Evolutionary conservation across 2,888 invertebrate species (phyloP).

Genomic region (Euplagia quadripunctaria): DNA sequence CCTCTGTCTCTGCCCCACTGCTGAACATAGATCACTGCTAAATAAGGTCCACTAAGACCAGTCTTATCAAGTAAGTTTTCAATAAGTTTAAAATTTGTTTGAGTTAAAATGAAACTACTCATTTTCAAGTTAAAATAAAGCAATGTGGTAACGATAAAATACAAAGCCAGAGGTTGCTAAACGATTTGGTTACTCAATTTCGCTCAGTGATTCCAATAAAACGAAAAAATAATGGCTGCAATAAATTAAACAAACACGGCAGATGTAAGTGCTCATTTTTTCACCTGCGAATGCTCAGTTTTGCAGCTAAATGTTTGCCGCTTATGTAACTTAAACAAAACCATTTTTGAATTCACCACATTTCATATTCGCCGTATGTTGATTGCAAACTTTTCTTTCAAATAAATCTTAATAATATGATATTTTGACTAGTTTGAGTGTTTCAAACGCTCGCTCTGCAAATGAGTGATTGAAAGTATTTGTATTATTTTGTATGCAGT

Average conservation of each 20-base stretch:
- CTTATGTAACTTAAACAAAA: constrained; percentile 58
- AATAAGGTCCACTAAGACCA: too few species aligned
- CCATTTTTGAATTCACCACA: constrained; percentile 68
- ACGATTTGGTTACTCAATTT: constrained; percentile 18
- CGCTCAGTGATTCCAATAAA: constrained; percentile 19
- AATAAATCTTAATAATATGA: background rate
- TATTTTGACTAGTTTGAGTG: background rate
- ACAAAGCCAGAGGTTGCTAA: constrained; percentile 18
- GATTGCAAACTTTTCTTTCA: constrained; percentile 43
- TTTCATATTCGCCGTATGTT: constrained; percentile 66
- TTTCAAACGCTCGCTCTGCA: background rate
- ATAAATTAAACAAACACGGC: constrained; percentile 53
- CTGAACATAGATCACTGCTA: too few species aligned
- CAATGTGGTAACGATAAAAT: background rate
- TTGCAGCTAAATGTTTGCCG: constrained; percentile 55
- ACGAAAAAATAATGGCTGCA: constrained; percentile 10
- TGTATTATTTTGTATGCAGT: background rate
- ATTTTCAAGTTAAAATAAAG: background rate
- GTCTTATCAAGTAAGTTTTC: too few species aligned
- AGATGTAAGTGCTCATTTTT: constrained; percentile 61
- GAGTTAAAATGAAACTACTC: background rate
- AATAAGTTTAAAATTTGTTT: background rate
- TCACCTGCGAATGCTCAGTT: constrained; percentile 59
- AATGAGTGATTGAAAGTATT: background rate
- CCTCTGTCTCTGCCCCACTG: too few species aligned